Evolutionary conservation across 2,888 invertebrate species (phyloP).

Genomic region (Hypselothyrea guttata): DNA sequence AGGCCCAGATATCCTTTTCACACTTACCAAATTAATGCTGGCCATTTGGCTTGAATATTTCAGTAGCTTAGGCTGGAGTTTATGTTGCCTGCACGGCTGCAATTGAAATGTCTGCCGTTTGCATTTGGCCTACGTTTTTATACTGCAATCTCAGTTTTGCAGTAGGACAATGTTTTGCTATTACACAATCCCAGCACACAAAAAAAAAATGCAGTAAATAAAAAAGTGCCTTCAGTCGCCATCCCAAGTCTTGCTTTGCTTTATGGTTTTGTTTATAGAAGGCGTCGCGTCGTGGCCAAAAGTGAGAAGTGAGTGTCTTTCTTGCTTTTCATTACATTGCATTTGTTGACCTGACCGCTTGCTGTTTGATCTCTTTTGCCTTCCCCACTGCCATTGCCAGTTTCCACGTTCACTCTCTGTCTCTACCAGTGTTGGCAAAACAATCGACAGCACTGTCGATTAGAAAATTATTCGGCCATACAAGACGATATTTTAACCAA

Average conservation of each 20-base stretch:
- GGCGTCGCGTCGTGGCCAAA: conserved; percentile 38
- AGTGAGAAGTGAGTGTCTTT: conserved; percentile 42
- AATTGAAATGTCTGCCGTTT: conserved; percentile 59
- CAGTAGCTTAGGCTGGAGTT: conserved; percentile 23
- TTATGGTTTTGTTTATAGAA: conserved; percentile 41
- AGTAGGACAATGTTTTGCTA: conserved; percentile 65
- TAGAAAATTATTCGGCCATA: too few species aligned
- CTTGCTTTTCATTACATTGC: conserved; percentile 13
- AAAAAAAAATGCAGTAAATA: neutral
- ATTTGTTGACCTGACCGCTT: conserved; percentile 1
- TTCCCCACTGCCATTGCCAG: neutral
- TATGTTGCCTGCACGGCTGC: conserved; percentile 43
- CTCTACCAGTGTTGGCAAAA: too few species aligned
- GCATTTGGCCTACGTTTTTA: conserved; percentile 50
- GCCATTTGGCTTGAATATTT: conserved; percentile 50
- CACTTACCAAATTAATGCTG: conserved; percentile 61
- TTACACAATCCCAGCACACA: conserved; percentile 58
- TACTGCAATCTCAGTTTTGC: conserved; percentile 34
- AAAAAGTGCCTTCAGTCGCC: neutral
- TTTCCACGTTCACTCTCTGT: too few species aligned
- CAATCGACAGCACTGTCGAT: too few species aligned
- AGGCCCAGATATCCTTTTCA: neutral
- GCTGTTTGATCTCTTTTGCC: neutral
- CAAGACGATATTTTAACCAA: too few species aligned
- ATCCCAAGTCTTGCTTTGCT: neutral